A percentile compares a stretch with the other conserved stretches of the same genome.
phyloP scores from a whole-genome alignment of 2,113 vertebrate species.

The Pterocles orientalis region DNA sequence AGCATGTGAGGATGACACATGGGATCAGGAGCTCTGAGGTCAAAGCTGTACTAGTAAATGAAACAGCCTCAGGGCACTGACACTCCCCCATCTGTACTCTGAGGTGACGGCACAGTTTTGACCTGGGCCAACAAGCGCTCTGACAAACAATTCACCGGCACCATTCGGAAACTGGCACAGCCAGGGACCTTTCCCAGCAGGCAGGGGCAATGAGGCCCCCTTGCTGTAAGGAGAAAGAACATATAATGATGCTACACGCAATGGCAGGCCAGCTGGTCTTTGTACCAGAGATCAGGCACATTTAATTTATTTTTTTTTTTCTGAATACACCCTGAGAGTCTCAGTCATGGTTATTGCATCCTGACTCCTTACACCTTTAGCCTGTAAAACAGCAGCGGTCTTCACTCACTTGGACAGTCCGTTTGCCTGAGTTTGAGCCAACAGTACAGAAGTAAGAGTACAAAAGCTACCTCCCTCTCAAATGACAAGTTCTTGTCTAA shows the following conservation, averaged over 20 bases:
- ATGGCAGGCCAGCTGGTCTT: slow-evolving; percentile 23
- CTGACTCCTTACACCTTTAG: not conserved
- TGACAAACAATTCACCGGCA: not conserved
- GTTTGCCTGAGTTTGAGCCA: not conserved
- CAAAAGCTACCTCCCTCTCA: not conserved
- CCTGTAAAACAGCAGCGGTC: not conserved
- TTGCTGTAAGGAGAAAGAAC: not conserved
- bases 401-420: not conserved
- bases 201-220: not conserved
- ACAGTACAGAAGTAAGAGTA: not conserved
- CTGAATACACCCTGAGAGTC: not conserved
- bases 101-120: not conserved
- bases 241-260: not conserved
- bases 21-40: not conserved
- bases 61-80: not conserved
- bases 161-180: not conserved
- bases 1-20: not conserved
- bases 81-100: not conserved
- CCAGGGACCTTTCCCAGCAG: not conserved
- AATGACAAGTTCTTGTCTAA: not conserved
- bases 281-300: not conserved
- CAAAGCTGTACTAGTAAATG: not conserved
- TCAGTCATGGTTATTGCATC: not conserved
- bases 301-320: not conserved
- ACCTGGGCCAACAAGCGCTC: not conserved